These are phyloP conservation scores for Anaspis maculata DNA, from an alignment of 2,888 invertebrate species.

Conservation along the genomic window DNA sequence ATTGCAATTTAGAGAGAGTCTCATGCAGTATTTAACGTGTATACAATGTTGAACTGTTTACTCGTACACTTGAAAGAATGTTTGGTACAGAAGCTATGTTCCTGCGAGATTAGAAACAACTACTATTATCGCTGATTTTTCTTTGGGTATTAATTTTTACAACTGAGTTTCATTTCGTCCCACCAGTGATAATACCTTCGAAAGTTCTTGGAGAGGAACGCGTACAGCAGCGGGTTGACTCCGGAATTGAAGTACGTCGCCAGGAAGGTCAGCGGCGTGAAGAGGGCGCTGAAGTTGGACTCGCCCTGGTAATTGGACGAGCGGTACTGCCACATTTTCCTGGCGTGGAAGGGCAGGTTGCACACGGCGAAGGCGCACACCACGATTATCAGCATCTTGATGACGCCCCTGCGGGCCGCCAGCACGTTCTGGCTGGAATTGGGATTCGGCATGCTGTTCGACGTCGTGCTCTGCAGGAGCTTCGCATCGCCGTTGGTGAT, in stretches of 20 bases:
- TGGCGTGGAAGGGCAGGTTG: conserved; percentile 81
- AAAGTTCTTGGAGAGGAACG: conserved; percentile 67
- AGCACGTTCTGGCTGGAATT: conserved; percentile 69
- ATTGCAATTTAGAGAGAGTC: too few species aligned
- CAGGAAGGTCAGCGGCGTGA: conserved; percentile 80
- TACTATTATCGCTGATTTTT: too few species aligned
- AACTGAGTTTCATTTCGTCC: too few species aligned
- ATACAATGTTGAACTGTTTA: too few species aligned
- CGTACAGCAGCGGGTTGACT: conserved; percentile 84
- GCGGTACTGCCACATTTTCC: conserved; percentile 85
- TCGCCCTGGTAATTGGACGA: conserved; percentile 48
- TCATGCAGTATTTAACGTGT: too few species aligned
- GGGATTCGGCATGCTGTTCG: conserved; percentile 45
- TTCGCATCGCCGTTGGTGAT: conserved; percentile 26
- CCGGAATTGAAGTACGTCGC: conserved; percentile 85
- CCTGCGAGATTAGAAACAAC: too few species aligned
- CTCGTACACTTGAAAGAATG: too few species aligned
- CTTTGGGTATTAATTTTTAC: too few species aligned
- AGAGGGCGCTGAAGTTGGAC: conserved; percentile 64
- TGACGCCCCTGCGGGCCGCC: conserved; percentile 73
- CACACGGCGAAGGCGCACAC: conserved; percentile 83
- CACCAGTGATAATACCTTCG: too few species aligned
- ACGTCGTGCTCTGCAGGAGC: conserved; percentile 17
- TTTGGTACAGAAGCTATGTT: too few species aligned
- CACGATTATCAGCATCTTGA: conserved; percentile 81